Base-by-base conservation (phyloP, 1,140 invertebrate species). In the Drosophila suzukii region DNA sequence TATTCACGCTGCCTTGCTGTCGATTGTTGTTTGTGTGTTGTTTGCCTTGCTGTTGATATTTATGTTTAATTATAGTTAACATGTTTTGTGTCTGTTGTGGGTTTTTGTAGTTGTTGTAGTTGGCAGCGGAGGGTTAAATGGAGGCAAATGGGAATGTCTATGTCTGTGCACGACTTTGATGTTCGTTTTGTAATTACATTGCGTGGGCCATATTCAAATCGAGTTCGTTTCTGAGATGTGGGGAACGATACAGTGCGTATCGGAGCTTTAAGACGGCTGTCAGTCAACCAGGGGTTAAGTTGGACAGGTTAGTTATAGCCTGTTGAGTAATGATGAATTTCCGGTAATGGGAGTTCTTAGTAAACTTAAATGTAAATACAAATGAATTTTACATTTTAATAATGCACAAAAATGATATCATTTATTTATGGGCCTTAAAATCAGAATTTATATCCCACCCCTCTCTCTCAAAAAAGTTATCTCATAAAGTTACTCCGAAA, bases 1-100 rank as follows among this genome's bases (percentile, higher is more conserved):
- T 85, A 83, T 83, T 81, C 81, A 85, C 63, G 66, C 50, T 60
- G 59, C 68, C 55, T 4, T 47, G 51, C 43, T 53, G 49, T 60
- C 46, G 73, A 63, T 71, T 75, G 53, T 71, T 81, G 73, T 68
- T 68, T 59, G 65, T 81, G 73, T 68, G 68, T 54, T 81, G 73
- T 68, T 72, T 54, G 65, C 68, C 55, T 60, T 76, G 70, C 51
- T 77, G 75, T 77, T 56, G 75, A 77, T 78, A 72, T 72, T 70
- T 86, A 79, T 88, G 85, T 86, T 86, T 86, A 89, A 86, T 86
- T 88, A 88, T 83, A 86, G 83, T 83, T 88, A 86, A 86, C 83
- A 86, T 86, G 84, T 78, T 86, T 89, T 75, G 60, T 63, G 57
- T 58, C 53, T 68, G 47, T 46, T 70, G 68, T 34, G 0, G 32